These are phyloP conservation scores for Ctena decussata DNA, from an alignment of 2,888 invertebrate species.

Conservation along the genomic window DNA sequence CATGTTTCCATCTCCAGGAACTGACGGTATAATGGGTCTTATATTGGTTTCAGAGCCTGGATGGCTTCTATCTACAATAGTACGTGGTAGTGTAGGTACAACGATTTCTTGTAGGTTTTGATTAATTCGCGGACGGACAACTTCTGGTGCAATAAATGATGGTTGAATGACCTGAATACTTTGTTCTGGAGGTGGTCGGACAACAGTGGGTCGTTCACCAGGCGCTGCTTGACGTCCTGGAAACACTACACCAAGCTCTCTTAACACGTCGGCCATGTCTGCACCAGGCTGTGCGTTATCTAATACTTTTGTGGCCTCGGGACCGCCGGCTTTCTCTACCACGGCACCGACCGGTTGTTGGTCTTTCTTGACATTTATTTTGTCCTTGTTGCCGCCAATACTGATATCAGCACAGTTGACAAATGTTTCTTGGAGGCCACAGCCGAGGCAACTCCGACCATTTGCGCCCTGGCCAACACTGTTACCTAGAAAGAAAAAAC, in stretches of 20 bases:
- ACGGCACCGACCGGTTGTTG: neutral
- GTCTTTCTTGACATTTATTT: constrained; percentile 22
- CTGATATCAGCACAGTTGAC: constrained; percentile 62
- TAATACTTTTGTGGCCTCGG: neutral
- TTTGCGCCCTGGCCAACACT: constrained; percentile 41
- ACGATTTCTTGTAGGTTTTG: no score
- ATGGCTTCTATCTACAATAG: no score
- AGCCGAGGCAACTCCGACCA: constrained; percentile 52
- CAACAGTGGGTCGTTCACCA: neutral
- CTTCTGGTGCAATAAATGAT: no score
- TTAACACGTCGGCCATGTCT: neutral
- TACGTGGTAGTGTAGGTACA: no score
- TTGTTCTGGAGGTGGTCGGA: no score
- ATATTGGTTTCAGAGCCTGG: no score
- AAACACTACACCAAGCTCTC: neutral
- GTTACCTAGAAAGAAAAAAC: constrained; percentile 38
- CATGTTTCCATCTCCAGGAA: no score
- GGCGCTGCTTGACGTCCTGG: neutral
- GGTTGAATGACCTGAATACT: no score
- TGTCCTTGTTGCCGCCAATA: constrained; percentile 44
- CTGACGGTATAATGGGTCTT: no score
- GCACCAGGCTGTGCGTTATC: neutral
- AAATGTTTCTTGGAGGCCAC: constrained; percentile 56
- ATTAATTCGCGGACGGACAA: no score
- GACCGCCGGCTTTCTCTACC: neutral